Conservation (phyloP, 1,140 invertebrate species). For the Heliothis virescens region DNA sequence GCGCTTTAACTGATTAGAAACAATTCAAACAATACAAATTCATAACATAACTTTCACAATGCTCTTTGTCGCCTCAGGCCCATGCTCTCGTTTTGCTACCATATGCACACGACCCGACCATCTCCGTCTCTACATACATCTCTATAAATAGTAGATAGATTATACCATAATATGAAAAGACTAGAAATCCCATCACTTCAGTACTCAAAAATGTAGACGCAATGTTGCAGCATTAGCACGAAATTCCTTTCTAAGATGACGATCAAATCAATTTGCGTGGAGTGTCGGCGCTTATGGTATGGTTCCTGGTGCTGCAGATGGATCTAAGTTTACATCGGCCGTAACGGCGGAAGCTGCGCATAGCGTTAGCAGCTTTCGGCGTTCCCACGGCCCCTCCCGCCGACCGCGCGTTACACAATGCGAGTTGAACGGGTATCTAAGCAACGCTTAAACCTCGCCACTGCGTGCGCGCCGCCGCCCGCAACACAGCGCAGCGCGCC, state of each 20-base stretch:
- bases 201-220: conserved; percentile 42
- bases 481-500: conserved; percentile 19
- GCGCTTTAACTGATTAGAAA: conserved; percentile 75
- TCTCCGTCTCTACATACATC: conserved; percentile 26
- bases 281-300: conserved; percentile 63
- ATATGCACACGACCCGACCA: conserved; percentile 9
- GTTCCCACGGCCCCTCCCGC: conserved; percentile 80
- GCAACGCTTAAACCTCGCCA: conserved; percentile 85
- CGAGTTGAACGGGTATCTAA: conserved; percentile 85
- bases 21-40: conserved; percentile 84
- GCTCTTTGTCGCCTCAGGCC: conserved; percentile 73
- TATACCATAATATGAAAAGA: conserved; percentile 16
- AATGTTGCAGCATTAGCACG: conserved; percentile 53
- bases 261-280: conserved; percentile 75
- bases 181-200: conserved; percentile 33
- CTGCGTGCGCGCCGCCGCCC: conserved; percentile 73
- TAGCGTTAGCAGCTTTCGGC: conserved; percentile 82
- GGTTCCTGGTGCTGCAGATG: conserved; percentile 74
- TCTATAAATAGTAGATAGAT: not conserved
- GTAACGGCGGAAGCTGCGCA: conserved; percentile 81
- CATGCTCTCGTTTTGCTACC: conserved; percentile 35
- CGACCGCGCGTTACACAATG: conserved; percentile 79
- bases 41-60: conserved; percentile 80
- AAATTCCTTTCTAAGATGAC: conserved; percentile 79
- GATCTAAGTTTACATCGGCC: conserved; percentile 80